These are phyloP conservation scores for Anthonomus grandis DNA, from an alignment of 1,140 invertebrate species.

Conservation along the genomic window DNA sequence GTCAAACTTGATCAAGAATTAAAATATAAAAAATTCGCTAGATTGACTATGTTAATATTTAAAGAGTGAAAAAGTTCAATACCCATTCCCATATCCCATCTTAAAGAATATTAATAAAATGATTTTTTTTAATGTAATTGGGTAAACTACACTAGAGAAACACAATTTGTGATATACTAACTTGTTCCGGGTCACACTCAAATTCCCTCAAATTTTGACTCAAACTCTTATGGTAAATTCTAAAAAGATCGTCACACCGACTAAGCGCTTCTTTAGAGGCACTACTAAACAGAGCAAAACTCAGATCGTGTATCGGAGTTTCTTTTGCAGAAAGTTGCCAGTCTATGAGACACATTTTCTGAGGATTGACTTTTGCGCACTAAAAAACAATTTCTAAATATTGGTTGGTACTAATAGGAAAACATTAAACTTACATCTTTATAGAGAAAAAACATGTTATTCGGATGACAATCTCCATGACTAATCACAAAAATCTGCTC, in stretches of 20 bases:
- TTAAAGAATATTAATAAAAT: no score
- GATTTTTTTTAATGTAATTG: no score
- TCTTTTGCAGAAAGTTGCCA: neutral
- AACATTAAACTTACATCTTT: neutral
- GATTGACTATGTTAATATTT: no score
- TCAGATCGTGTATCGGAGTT: slow-evolving; percentile 1
- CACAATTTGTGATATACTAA: no score
- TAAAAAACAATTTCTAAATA: no score
- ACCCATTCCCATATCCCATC: no score
- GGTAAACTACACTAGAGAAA: no score
- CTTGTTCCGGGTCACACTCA: neutral
- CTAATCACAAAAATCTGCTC: neutral
- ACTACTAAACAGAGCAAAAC: neutral
- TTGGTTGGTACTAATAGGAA: no score
- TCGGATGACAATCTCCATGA: slow-evolving; percentile 6
- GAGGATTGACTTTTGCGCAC: neutral
- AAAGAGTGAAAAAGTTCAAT: no score
- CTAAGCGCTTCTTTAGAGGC: neutral
- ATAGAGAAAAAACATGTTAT: neutral
- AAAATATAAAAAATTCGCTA: no score
- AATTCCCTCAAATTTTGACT: neutral
- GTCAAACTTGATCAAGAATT: no score
- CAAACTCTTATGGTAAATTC: neutral
- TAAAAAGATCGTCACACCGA: neutral
- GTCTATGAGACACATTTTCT: neutral